A percentile compares a stretch with the other conserved stretches of the same genome.
Evolutionary conservation across 2,113 vertebrate genomes (phyloP).

Genomic region (Sminthopsis crassicaudata): DNA sequence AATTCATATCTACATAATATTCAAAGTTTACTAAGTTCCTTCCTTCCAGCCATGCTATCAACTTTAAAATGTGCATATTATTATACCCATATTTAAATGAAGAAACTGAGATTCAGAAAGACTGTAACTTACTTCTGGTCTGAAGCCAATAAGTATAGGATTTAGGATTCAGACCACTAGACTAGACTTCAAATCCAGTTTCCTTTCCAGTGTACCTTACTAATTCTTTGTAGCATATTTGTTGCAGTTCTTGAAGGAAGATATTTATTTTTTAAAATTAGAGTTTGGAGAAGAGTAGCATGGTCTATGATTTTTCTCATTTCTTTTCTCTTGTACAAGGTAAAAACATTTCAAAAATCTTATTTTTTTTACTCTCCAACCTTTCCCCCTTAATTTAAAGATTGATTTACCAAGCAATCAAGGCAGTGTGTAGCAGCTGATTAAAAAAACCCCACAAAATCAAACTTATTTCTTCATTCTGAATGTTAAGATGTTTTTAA

Average conservation of each 20-base stretch:
- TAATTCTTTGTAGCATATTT: not conserved
- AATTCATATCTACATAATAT: not conserved
- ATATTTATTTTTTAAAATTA: slow-evolving; percentile 70
- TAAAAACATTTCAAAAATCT: not conserved
- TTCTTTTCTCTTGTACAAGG: not conserved
- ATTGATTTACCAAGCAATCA: not conserved
- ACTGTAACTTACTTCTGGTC: not conserved
- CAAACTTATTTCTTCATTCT: not conserved
- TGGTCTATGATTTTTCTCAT: not conserved
- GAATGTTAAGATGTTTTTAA: not conserved
- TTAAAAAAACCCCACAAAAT: not conserved
- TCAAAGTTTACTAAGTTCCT: not conserved
- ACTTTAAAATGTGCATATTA: not conserved
- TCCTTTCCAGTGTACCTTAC: too few species aligned
- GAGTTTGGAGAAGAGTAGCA: slow-evolving; percentile 55
- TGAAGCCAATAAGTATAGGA: not conserved
- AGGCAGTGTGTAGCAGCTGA: not conserved
- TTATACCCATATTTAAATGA: not conserved
- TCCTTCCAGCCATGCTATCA: not conserved
- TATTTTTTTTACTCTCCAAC: not conserved
- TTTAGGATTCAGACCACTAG: not conserved
- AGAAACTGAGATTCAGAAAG: not conserved
- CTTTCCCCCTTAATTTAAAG: not conserved
- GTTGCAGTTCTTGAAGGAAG: slow-evolving; percentile 42
- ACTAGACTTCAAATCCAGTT: not conserved